phyloP scores from a whole-genome alignment of 2,113 vertebrate genomes.

The Sialia sialis region DNA sequence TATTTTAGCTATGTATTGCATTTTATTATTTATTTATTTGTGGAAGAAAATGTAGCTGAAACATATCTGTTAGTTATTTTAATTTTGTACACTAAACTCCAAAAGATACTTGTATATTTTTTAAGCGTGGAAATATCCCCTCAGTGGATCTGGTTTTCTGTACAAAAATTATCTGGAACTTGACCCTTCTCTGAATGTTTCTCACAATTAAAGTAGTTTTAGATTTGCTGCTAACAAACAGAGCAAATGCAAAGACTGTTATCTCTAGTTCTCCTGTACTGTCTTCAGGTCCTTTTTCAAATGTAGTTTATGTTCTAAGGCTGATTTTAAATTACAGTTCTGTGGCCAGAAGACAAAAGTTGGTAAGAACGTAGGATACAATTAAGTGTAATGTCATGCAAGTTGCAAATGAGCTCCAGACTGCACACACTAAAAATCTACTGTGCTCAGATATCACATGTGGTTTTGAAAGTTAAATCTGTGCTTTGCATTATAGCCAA shows the following conservation, averaged over 20 bases:
- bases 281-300: not conserved
- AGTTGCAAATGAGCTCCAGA: not conserved
- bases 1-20: not conserved
- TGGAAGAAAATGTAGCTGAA: not conserved
- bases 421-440: not conserved
- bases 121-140: not conserved
- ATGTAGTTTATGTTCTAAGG: not conserved
- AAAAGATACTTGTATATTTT: not conserved
- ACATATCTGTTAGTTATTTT: not conserved
- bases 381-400: accelerated
- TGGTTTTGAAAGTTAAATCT: not conserved
- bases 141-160: not conserved
- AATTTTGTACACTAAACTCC: not conserved
- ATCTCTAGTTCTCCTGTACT: not conserved
- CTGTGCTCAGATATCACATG: not conserved
- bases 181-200: not conserved
- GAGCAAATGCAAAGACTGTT: not conserved
- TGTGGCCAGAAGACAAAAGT: not conserved
- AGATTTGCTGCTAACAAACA: not conserved
- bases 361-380: not conserved
- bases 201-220: not conserved
- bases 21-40: not conserved
- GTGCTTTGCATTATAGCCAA: not conserved
- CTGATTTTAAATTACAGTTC: not conserved
- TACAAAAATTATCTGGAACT: not conserved